A percentile compares a stretch with the other conserved stretches of the same genome.
Evolutionary conservation across 2,888 invertebrate species (phyloP).

Genomic region (Papilio elwesi): DNA sequence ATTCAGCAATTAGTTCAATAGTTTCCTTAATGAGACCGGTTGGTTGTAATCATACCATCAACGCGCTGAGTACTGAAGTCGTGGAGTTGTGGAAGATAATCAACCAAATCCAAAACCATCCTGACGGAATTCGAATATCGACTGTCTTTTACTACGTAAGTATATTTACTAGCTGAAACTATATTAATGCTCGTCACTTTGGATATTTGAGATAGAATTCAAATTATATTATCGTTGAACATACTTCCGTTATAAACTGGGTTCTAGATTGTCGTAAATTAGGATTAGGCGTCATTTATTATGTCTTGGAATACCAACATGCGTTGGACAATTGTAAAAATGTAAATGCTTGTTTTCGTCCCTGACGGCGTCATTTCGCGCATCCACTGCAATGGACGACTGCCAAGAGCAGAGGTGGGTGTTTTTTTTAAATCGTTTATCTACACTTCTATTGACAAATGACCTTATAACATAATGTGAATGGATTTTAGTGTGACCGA

Average conservation of each 20-base stretch:
- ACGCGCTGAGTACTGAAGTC: too few species aligned
- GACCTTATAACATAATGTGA: conserved; percentile 44
- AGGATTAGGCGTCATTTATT: not conserved
- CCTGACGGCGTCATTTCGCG: conserved; percentile 6
- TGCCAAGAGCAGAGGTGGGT: conserved; percentile 23
- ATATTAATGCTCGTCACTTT: not conserved
- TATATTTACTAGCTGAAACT: too few species aligned
- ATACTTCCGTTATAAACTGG: not conserved
- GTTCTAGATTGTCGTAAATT: conserved; percentile 12
- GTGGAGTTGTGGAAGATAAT: too few species aligned
- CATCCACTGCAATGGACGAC: conserved; percentile 32
- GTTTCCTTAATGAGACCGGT: too few species aligned
- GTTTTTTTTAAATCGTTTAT: conserved; percentile 18
- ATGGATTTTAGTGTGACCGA: conserved; percentile 2
- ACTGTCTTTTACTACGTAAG: too few species aligned
- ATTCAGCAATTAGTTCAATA: too few species aligned
- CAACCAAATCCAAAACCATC: too few species aligned
- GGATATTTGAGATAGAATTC: not conserved
- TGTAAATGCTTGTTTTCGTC: conserved; percentile 25
- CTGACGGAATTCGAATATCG: too few species aligned
- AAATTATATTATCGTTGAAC: not conserved
- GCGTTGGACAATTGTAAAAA: conserved; percentile 7
- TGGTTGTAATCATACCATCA: too few species aligned
- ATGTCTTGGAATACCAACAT: not conserved
- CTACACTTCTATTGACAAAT: conserved; percentile 30